Percentiles rank a stretch among this genome's conserved stretches.
phyloP scores from a whole-genome alignment of 2,888 invertebrate genomes.

The Melieria picta region DNA sequence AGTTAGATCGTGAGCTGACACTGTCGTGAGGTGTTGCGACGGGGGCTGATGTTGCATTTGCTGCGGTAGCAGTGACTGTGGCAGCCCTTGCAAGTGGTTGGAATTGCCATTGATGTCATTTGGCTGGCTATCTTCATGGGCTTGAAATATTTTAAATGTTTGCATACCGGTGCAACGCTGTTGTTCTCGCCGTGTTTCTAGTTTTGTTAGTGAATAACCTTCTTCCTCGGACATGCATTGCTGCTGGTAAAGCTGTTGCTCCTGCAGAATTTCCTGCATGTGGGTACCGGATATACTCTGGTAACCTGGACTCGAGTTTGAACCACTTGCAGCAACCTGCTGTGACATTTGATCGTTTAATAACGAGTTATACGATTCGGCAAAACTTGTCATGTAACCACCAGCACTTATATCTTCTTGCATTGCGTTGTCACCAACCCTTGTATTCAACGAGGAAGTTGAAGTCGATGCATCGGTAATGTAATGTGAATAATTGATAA shows the following conservation, averaged over 20 bases:
- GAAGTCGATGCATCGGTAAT: conserved; percentile 13
- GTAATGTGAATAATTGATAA: conserved; percentile 13
- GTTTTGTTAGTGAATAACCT: conserved; percentile 63
- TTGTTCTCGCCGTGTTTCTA: conserved; percentile 61
- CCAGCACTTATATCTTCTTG: conserved; percentile 8
- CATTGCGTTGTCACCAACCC: conserved; percentile 35
- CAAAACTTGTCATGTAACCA: conserved; percentile 57
- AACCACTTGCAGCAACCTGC: conserved; percentile 33
- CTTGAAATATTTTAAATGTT: conserved; percentile 49
- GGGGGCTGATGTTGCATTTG: conserved; percentile 25
- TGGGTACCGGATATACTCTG: conserved; percentile 46
- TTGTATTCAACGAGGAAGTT: conserved; percentile 9
- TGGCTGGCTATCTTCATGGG: conserved; percentile 25
- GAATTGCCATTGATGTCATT: background rate
- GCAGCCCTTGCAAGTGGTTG: background rate
- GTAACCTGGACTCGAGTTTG: conserved; percentile 45
- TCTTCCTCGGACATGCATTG: conserved; percentile 59
- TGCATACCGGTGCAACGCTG: conserved; percentile 46
- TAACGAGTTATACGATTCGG: conserved; percentile 63
- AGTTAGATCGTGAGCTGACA: conserved; percentile 15
- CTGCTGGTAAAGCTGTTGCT: conserved; percentile 62
- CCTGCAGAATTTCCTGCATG: conserved; percentile 56
- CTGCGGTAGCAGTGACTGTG: conserved; percentile 13
- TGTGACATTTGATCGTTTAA: conserved; percentile 46
- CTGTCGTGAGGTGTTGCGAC: conserved; percentile 22